Conservation (phyloP, 2,797 vertebrate species). For the Garrulus glandarius region DNA sequence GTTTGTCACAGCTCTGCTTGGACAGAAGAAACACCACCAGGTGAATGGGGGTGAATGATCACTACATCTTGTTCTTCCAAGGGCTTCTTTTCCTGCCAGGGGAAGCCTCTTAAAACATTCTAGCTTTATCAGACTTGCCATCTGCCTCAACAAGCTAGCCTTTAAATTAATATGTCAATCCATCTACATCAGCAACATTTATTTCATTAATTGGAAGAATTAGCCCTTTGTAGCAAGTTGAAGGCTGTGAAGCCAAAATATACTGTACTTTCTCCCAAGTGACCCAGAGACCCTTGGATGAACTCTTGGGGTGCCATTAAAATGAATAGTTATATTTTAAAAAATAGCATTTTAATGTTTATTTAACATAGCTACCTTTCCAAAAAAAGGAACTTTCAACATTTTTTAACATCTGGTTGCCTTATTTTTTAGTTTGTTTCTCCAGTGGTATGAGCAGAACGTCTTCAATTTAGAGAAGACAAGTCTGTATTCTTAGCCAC, state of each 20-base stretch:
- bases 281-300: conserved; percentile 78
- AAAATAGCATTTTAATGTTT: conserved; percentile 74
- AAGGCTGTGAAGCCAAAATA: conserved; percentile 72
- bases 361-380: conserved; percentile 67
- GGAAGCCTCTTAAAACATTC: conserved; percentile 9
- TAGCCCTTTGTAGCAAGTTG: conserved; percentile 73
- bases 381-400: conserved; percentile 64
- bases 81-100: not conserved
- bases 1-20: not conserved
- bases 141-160: conserved; percentile 43
- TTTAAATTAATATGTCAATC: conserved; percentile 71
- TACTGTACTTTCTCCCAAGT: conserved; percentile 69
- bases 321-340: conserved; percentile 74
- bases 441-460: conserved; percentile 35
- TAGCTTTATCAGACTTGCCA: conserved; percentile 14
- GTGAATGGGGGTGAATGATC: not conserved
- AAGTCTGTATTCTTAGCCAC: conserved; percentile 13
- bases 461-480: conserved; percentile 48
- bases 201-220: conserved; percentile 80
- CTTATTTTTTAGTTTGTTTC: conserved; percentile 66
- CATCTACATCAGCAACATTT: conserved; percentile 62
- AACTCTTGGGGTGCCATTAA: conserved; percentile 76
- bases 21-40: not conserved
- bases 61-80: not conserved
- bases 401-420: conserved; percentile 75